phyloP scores from a whole-genome alignment of 2,113 vertebrate genomes.

The Balaeniceps rex region DNA sequence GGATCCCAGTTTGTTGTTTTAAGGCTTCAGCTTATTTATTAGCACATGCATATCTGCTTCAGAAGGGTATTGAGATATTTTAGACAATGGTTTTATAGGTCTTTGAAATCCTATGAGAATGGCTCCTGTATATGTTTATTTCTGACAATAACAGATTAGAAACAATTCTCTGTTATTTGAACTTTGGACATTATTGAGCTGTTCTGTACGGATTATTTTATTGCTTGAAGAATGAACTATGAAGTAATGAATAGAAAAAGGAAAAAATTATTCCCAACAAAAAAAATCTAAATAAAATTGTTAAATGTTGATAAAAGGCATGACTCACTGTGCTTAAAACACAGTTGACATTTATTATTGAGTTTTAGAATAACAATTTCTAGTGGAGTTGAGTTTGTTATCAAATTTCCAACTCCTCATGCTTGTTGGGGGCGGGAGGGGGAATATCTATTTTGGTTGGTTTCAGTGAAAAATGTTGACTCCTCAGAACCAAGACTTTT shows the following conservation, averaged over 20 bases:
- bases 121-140: background rate
- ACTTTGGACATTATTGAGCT: background rate
- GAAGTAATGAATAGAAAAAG: background rate
- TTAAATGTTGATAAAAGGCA: background rate
- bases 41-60: background rate
- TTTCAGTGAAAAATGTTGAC: background rate
- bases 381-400: background rate
- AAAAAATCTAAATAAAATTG: background rate
- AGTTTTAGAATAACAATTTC: background rate
- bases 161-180: background rate
- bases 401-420: background rate
- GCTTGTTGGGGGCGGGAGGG: fast-evolving
- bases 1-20: background rate
- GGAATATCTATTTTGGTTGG: background rate
- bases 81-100: background rate
- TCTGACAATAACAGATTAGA: background rate
- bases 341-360: background rate
- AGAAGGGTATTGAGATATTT: background rate
- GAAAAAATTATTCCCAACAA: background rate
- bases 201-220: background rate
- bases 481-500: background rate
- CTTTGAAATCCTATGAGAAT: background rate
- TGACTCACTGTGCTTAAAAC: background rate
- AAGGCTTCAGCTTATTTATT: background rate
- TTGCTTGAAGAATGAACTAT: background rate